Base-by-base conservation (phyloP, 2,113 vertebrate species). In the Prochilodus magdalenae region DNA sequence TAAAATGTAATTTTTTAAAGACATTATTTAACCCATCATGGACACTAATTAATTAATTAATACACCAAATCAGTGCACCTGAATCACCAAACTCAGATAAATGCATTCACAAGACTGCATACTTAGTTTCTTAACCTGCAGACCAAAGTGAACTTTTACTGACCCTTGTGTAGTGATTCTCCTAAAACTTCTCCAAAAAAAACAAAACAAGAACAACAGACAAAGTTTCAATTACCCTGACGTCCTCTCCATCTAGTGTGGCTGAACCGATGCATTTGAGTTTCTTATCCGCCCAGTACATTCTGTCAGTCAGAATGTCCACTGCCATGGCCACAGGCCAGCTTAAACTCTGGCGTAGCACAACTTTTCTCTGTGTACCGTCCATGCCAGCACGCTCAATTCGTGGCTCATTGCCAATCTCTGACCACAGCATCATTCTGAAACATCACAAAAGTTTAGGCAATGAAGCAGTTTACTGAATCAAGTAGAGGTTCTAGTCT, bases 231-330 rank as follows among this genome's bases (percentile, higher is more conserved):
- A 30, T 55, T 87, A 98, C 97, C 90, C 93, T 94, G 29, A 98
- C 69, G 3, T 87, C 44, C 0, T 92, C 91, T 59, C 96, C 97
- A 55, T 97, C 94, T 79, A 97, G 89, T 59, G 71, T 92, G 3
- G 91, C 93, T 13, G 96, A 97, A 47, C 95, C 95, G 0, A 98
- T 89, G 57, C 91, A 95, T 73, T 91, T 92, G 83, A 97, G 86
- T 84, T 97, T 97, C 82, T 97, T 95, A 67, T 99, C 97, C 0
- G 94, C 92, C 97, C 97, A 99, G 90, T 96, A 98, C 80, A 98
- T 91, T 82, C 90, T 89, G 90, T 91, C 89, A n/a, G 91, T 90
- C 63, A 96, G 66, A 4, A 90, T 84, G 88, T 98, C 97, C 0
- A 95, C 93, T 15, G 95, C 89, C 80, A 98, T 81, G 74, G 95